A percentile compares a stretch with the other conserved stretches of the same genome.
These are phyloP conservation scores for Chaenogobius annularis DNA, from an alignment of 2,113 vertebrate genomes.

Conservation along the genomic window DNA sequence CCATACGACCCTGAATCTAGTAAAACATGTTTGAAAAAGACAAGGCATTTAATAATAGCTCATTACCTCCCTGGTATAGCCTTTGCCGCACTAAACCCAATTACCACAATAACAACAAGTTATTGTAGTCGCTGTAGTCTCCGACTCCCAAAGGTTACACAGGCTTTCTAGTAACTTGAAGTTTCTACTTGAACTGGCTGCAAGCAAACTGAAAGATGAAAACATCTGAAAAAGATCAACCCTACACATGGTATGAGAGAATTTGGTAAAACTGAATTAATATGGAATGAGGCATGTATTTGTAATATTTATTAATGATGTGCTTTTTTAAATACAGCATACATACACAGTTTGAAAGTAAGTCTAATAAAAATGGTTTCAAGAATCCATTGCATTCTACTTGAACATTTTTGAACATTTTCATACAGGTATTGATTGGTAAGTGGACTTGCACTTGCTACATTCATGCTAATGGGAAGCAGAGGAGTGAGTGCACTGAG, in stretches of 20 bases:
- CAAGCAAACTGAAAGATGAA: no score
- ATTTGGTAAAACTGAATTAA: no score
- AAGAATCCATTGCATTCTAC: not conserved
- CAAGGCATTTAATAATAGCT: slow-evolving; percentile 21
- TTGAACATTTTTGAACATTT: not conserved
- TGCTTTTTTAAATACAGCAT: no score
- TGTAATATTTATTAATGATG: no score
- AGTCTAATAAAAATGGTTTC: no score
- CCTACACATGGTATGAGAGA: no score
- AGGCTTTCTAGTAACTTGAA: slow-evolving; percentile 48
- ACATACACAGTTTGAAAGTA: no score
- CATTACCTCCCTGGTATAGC: not conserved
- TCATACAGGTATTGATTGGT: not conserved
- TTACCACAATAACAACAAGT: slow-evolving; percentile 18
- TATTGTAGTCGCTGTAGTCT: slow-evolving; percentile 17
- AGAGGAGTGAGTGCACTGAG: slow-evolving; percentile 49
- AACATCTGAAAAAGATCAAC: no score
- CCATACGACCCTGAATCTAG: slow-evolving; percentile 20
- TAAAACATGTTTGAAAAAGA: slow-evolving; percentile 23
- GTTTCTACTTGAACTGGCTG: slow-evolving; percentile 25
- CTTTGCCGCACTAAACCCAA: slow-evolving; percentile 32
- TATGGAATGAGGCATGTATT: no score
- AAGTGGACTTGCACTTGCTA: slow-evolving; percentile 13
- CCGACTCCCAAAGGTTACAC: slow-evolving; percentile 31
- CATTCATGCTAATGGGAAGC: slow-evolving; percentile 53